These are phyloP conservation scores for Lithosia quadra DNA, from an alignment of 2,888 invertebrate genomes.

Conservation along the genomic window DNA sequence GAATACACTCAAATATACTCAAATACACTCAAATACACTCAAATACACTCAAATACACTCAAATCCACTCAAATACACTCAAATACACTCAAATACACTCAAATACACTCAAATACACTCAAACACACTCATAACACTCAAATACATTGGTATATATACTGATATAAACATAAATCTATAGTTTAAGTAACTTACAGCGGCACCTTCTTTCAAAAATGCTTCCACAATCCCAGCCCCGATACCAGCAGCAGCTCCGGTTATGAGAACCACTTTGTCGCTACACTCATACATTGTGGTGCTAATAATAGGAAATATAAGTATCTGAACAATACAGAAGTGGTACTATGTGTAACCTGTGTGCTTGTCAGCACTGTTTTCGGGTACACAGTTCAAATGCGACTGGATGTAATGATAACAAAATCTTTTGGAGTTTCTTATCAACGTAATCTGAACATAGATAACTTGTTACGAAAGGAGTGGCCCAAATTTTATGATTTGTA, in stretches of 20 bases:
- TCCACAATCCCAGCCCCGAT: conserved; percentile 71
- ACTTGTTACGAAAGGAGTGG: background rate
- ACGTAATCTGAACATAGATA: background rate
- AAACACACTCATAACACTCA: no score
- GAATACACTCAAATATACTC: no score
- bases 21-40: no score
- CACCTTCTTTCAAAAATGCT: conserved; percentile 67
- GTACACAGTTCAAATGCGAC: background rate
- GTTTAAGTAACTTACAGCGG: conserved; percentile 60
- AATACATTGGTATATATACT: no score
- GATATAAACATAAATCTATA: no score
- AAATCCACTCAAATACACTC: no score
- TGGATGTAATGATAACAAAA: background rate
- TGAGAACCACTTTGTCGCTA: conserved; percentile 67
- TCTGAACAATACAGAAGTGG: background rate
- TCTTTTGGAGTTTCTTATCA: background rate
- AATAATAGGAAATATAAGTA: no score
- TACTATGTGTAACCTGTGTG: background rate
- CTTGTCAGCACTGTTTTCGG: background rate
- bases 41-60: no score
- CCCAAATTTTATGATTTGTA: background rate
- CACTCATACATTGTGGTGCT: conserved; percentile 61
- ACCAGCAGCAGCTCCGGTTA: conserved; percentile 76
- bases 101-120: no score
- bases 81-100: no score